Evolutionary conservation across 2,888 invertebrate genomes (phyloP).

Genomic region (Cosmia pyralina): DNA sequence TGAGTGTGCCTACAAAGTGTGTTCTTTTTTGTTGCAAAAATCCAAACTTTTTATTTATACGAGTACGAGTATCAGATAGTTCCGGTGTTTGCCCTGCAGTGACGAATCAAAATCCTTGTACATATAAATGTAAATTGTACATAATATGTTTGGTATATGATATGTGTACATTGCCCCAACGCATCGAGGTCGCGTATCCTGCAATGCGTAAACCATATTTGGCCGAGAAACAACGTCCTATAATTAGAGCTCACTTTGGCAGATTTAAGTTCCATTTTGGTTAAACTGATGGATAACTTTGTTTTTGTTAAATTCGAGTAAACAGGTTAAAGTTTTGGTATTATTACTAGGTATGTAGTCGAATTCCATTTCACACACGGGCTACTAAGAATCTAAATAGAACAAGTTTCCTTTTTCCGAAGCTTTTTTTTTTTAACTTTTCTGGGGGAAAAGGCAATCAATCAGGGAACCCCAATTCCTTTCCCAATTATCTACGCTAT

Average conservation of each 20-base stretch:
- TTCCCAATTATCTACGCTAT: too few species aligned
- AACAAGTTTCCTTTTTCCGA: neutral
- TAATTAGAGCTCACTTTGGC: conserved; percentile 8
- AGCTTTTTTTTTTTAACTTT: neutral
- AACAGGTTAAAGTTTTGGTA: neutral
- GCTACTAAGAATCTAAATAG: neutral
- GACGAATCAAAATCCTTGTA: too few species aligned
- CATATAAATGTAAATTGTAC: too few species aligned
- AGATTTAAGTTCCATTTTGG: conserved; percentile 28
- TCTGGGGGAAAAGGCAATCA: neutral
- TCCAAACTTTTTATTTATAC: too few species aligned
- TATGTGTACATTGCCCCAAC: conserved; percentile 21
- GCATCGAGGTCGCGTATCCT: conserved; percentile 56
- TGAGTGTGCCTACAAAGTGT: too few species aligned
- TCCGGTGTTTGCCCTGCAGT: too few species aligned
- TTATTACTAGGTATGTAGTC: too few species aligned
- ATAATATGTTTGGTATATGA: conserved; percentile 8
- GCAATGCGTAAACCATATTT: conserved; percentile 61
- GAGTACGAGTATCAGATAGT: too few species aligned
- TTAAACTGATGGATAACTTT: neutral
- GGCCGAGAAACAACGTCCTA: conserved; percentile 34
- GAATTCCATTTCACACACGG: neutral
- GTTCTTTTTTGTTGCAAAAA: too few species aligned
- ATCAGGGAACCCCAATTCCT: too few species aligned
- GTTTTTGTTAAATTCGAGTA: neutral